Evolutionary conservation across 2,888 invertebrate genomes (phyloP).

Genomic region (Nomada flava): DNA sequence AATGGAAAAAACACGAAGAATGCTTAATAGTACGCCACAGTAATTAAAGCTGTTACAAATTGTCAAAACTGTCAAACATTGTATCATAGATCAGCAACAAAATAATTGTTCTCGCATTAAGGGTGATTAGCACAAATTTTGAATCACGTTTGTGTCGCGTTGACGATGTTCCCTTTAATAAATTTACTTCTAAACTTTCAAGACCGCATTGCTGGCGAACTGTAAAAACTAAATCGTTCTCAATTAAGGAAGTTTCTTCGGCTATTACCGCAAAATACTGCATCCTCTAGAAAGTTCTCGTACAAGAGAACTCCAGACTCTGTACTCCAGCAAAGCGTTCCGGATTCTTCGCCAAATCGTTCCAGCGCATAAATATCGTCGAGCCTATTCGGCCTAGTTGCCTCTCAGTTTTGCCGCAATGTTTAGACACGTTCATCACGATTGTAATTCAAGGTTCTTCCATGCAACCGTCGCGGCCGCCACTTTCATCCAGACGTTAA

Average conservation of each 20-base stretch:
- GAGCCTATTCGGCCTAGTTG: constrained; percentile 23
- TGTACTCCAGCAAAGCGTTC: neutral
- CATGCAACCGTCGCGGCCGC: neutral
- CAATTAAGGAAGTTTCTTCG: neutral
- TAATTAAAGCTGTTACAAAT: too few species aligned
- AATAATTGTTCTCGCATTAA: too few species aligned
- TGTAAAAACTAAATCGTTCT: neutral
- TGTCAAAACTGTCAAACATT: too few species aligned
- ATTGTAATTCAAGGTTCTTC: constrained; percentile 1
- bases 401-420: constrained; percentile 24
- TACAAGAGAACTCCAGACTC: neutral
- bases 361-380: neutral
- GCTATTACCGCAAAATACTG: neutral
- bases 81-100: too few species aligned
- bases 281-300: constrained; percentile 36
- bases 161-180: too few species aligned
- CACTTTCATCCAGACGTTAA: constrained; percentile 36
- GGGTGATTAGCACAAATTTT: too few species aligned
- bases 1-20: too few species aligned
- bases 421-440: constrained; percentile 20
- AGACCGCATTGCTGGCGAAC: too few species aligned
- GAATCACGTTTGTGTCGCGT: too few species aligned
- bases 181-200: too few species aligned
- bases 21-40: too few species aligned
- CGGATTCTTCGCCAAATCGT: constrained; percentile 18